Evolutionary conservation across 2,888 invertebrate species (phyloP), one percentile per base, ranked within the genome.

Genomic region (Caenorhabditis sp.): DNA sequence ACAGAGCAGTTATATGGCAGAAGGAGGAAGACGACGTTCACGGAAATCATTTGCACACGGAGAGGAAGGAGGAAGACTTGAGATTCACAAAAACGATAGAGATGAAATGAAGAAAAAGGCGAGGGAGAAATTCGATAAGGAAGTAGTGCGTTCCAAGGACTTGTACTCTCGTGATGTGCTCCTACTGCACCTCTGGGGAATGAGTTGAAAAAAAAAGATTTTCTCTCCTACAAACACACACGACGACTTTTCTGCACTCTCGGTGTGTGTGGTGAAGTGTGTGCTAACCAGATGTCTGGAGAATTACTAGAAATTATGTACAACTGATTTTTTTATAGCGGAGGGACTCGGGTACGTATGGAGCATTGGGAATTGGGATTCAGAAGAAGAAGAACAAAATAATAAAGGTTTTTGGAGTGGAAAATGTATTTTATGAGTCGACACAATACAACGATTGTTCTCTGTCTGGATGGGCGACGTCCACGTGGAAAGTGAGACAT

Each of bases 41-140:
- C 56, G 58, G 58, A 66, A 66, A 47, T 28, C 44, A 41, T 66
- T 66, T 49, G 63, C 24, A 38, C 41, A n/a, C 41, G 38, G 47
- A 47, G 19, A 47, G 47, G 26, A 26, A 12, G 14, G 26, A 14
- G 14, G 26, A 54, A 54, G 26, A 54, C n/a, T 47, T 47, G 47
- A 47, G 47, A 19, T 47, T 47, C 47, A 47, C 47, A 10, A 24
- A 54, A 26, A 49, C 5, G n/a, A 26, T 26, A 2, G n/a, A n/a
- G 47, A 56, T 16, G 51, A 38, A 38, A 10, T 38, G 47, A 49
- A 24, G 58, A 59, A 31, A 61, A 44, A 16, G 44, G 44, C 16
- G 12, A 22, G 56, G 35, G 28, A 41, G 68, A 61, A 68, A 76
- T 76, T 76, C 76, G 76, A 68, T 76, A 76, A 68, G 76, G 68